Percentiles rank a stretch among this genome's conserved stretches.
These are phyloP conservation scores for Paracentrotus lividus DNA, from an alignment of 53 echinoderm and acorn worm species.

Conservation along the genomic window DNA sequence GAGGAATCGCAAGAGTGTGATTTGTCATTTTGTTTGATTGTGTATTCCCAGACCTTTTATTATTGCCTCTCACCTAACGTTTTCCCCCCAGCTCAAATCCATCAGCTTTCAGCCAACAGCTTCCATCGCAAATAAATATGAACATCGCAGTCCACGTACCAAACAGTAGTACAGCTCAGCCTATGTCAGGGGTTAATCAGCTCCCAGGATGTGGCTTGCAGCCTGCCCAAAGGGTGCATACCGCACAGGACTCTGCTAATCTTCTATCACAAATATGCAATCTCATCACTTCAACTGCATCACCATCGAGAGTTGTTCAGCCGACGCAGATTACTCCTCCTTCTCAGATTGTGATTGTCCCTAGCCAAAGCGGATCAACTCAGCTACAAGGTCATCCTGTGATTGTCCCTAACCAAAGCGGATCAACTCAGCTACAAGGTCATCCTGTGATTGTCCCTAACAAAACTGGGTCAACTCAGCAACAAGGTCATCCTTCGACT, in stretches of 20 bases:
- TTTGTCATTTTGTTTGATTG: background rate
- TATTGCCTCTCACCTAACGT: background rate
- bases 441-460: constrained; percentile 31
- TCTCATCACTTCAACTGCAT: background rate
- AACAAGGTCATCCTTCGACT: constrained; percentile 27
- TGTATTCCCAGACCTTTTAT: background rate
- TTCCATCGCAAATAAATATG: constrained; percentile 56
- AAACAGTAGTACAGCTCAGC: background rate
- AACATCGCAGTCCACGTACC: constrained; percentile 67
- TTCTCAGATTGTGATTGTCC: background rate
- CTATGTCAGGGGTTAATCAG: background rate
- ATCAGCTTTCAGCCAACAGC: background rate
- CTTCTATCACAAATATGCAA: constrained; percentile 41
- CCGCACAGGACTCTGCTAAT: constrained; percentile 2
- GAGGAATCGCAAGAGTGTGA: too few species aligned
- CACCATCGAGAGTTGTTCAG: background rate
- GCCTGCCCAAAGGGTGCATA: constrained; percentile 13
- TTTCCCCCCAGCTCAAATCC: background rate
- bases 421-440: background rate
- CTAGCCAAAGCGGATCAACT: background rate
- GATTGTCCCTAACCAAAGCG: too few species aligned
- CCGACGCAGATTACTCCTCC: background rate
- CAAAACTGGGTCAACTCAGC: background rate
- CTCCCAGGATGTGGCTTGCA: constrained; percentile 9
- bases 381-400: constrained; percentile 39